Conservation (phyloP, 2,113 vertebrate genomes). For the Nothobranchius kuhntae region DNA sequence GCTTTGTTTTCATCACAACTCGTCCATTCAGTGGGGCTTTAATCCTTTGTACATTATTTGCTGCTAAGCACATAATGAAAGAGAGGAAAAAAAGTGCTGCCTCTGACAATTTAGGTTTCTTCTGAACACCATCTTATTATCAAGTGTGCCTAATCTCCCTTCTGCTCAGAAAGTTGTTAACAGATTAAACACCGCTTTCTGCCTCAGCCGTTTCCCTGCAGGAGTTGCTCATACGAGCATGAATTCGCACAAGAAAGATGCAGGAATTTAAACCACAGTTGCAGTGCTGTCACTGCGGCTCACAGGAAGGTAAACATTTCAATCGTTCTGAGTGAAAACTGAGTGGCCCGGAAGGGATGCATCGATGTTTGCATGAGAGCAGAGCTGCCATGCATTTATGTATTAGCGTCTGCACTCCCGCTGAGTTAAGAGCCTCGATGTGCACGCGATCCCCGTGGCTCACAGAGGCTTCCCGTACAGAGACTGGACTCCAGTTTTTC, state of each 20-base stretch:
- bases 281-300: slow-evolving; percentile 29
- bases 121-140: slow-evolving; percentile 27
- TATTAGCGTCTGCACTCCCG: slow-evolving; percentile 57
- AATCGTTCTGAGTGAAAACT: slow-evolving; percentile 9
- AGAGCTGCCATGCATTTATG: slow-evolving; percentile 64
- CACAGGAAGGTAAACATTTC: slow-evolving; percentile 38
- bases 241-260: slow-evolving; percentile 27
- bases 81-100: slow-evolving; percentile 37
- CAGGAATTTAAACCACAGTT: slow-evolving; percentile 31
- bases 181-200: slow-evolving; percentile 38
- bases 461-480: slow-evolving; percentile 27
- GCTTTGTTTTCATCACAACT: slow-evolving; percentile 26
- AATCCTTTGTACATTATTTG: slow-evolving; percentile 55
- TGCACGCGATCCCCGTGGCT: slow-evolving; percentile 46
- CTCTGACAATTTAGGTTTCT: slow-evolving; percentile 32
- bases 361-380: slow-evolving; percentile 57
- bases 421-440: slow-evolving; percentile 53
- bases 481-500: slow-evolving; percentile 19
- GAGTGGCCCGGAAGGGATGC: slow-evolving; percentile 33
- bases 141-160: slow-evolving; percentile 24
- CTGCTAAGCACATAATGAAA: slow-evolving; percentile 52
- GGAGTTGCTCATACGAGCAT: slow-evolving; percentile 3
- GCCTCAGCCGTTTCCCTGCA: slow-evolving; percentile 10
- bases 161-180: slow-evolving; percentile 13
- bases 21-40: slow-evolving; percentile 36